These are phyloP conservation scores for honey bee (Apis mellifera) DNA, from an alignment of 1,140 invertebrate genomes.

Conservation along the genomic window DNA sequence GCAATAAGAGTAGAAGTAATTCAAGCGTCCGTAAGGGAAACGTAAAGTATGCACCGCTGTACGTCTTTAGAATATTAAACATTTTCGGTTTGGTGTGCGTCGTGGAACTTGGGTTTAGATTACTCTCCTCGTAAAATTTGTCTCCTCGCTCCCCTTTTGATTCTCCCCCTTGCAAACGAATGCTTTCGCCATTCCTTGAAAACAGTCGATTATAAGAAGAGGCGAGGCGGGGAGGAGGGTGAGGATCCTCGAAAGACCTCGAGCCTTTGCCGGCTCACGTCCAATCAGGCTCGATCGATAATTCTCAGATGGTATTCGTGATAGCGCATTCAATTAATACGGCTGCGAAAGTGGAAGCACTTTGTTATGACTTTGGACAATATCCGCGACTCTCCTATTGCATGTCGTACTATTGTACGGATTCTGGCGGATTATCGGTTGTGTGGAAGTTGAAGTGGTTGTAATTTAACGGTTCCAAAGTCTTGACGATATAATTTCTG, in stretches of 20 bases:
- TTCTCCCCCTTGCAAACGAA: conserved; percentile 29
- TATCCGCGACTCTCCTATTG: neutral
- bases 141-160: neutral
- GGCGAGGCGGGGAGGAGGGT: no score
- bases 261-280: conserved; percentile 2
- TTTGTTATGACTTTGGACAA: neutral
- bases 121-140: conserved; percentile 40
- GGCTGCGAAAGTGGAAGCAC: conserved; percentile 11
- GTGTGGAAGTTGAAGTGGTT: neutral
- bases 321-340: conserved; percentile 23
- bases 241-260: neutral
- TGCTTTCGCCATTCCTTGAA: neutral
- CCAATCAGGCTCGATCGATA: conserved; percentile 37
- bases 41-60: conserved; percentile 5
- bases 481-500: neutral
- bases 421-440: neutral
- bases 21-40: neutral
- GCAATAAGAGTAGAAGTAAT: conserved; percentile 8
- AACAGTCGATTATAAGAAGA: conserved; percentile 13
- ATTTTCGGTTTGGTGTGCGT: neutral
- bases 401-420: neutral
- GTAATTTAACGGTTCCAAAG: neutral
- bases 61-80: conserved; percentile 47
- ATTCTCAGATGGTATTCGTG: neutral
- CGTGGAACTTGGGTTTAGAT: conserved; percentile 12